Evolutionary conservation across 2,113 vertebrate species (phyloP).

Genomic region (Hypomesus transpacificus): DNA sequence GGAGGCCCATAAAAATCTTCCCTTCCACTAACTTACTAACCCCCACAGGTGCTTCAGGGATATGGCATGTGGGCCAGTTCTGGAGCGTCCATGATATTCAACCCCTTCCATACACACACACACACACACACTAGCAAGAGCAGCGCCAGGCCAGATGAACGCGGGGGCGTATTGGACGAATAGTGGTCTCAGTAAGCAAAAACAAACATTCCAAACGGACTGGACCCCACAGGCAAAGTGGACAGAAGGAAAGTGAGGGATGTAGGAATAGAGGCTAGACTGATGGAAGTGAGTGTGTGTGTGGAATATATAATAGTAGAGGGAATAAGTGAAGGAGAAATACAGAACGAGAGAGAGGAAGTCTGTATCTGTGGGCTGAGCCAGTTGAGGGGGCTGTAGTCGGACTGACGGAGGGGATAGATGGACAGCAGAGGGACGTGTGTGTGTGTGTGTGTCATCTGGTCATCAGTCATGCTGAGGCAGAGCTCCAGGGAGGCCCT

Average conservation of each 20-base stretch:
- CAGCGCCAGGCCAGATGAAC: slow-evolving; percentile 44
- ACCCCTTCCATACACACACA: background rate
- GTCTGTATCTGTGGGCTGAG: slow-evolving; percentile 21
- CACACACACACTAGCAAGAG: slow-evolving; percentile 39
- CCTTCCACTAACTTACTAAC: background rate
- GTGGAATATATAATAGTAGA: background rate
- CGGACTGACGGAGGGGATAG: slow-evolving; percentile 19
- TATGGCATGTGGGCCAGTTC: background rate
- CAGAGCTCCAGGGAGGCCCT: slow-evolving; percentile 45
- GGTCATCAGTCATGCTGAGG: slow-evolving; percentile 61
- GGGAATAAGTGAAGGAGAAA: too few relatives aligned
- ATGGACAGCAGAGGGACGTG: slow-evolving; percentile 61
- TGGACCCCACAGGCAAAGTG: background rate
- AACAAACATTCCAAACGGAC: slow-evolving; percentile 21
- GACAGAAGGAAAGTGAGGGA: background rate
- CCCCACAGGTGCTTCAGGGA: background rate
- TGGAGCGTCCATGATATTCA: background rate
- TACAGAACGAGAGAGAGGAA: background rate
- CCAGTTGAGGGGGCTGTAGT: slow-evolving; percentile 51
- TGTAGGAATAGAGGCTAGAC: slow-evolving; percentile 48
- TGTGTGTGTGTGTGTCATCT: slow-evolving; percentile 74
- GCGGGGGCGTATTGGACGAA: slow-evolving; percentile 55
- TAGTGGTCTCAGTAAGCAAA: slow-evolving; percentile 52
- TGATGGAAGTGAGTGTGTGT: background rate
- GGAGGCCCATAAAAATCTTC: slow-evolving; percentile 25